phyloP scores from a whole-genome alignment of 2,113 vertebrate genomes.

The Neogobius melanostomus region DNA sequence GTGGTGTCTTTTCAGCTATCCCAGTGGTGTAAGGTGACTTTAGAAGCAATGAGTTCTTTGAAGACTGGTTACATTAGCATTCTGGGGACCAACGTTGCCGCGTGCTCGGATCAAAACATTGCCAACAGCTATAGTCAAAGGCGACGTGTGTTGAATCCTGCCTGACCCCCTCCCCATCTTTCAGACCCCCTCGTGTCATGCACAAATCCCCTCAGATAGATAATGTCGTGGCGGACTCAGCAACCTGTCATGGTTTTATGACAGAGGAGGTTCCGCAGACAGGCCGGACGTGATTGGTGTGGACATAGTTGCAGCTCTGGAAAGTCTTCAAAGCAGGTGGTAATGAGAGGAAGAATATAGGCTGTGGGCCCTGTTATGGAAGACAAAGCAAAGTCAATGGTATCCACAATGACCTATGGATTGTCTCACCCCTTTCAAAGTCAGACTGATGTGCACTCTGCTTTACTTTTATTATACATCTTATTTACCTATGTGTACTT shows the following conservation, averaged over 20 bases:
- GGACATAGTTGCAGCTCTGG: conserved; percentile 24
- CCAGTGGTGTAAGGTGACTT: conserved; percentile 51
- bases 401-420: conserved; percentile 21
- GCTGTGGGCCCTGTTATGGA: conserved; percentile 21
- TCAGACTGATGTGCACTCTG: too few species aligned
- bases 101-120: conserved; percentile 52
- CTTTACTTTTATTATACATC: too few species aligned
- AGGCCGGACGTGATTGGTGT: conserved; percentile 53
- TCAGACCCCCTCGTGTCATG: conserved; percentile 58
- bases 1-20: conserved; percentile 33
- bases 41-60: conserved; percentile 40
- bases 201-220: conserved; percentile 58
- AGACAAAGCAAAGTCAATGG: conserved; percentile 46
- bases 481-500: too few species aligned
- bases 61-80: conserved; percentile 61
- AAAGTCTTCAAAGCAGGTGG: conserved; percentile 29
- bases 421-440: background rate
- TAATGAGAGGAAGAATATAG: conserved; percentile 11
- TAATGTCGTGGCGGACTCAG: conserved; percentile 45
- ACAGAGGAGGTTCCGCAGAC: conserved; percentile 48
- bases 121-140: conserved; percentile 33
- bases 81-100: conserved; percentile 36
- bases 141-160: conserved; percentile 40
- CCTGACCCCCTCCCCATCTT: conserved; percentile 32
- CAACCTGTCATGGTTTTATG: conserved; percentile 45